A percentile compares a stretch with the other conserved stretches of the same genome.
Evolutionary conservation across 2,113 vertebrate species (phyloP).

Genomic region (Aepyceros melampus): DNA sequence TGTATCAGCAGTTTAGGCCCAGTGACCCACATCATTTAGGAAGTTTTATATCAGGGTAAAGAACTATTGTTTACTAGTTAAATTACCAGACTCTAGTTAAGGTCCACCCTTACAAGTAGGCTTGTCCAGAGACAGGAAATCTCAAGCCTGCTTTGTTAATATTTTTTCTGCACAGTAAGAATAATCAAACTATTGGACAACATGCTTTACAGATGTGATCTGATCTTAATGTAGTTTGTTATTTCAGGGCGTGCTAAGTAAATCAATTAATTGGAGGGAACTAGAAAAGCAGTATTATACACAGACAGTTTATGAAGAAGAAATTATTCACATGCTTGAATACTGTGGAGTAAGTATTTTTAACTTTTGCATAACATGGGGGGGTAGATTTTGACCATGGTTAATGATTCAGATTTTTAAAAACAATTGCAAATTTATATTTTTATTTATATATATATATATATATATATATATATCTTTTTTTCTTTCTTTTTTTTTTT

Average conservation of each 20-base stretch:
- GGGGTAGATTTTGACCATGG: not conserved
- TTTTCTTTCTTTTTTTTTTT: not conserved
- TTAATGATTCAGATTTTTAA: constrained; percentile 14
- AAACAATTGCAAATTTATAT: not conserved
- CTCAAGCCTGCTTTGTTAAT: not conserved
- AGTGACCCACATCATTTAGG: not conserved
- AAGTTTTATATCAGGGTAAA: not conserved
- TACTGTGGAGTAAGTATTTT: constrained; percentile 93
- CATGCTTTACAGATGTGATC: not conserved
- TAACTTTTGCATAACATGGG: constrained; percentile 12
- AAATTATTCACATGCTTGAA: constrained; percentile 94
- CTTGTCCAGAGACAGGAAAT: not conserved
- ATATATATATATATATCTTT: not conserved
- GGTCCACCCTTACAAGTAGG: not conserved
- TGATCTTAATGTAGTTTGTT: constrained; percentile 35
- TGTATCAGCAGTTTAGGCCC: not conserved
- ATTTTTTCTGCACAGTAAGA: not conserved
- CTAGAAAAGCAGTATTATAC: constrained; percentile 95
- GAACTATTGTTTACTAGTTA: not conserved
- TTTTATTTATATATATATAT: not conserved
- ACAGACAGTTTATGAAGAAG: constrained; percentile 94
- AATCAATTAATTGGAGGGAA: constrained; percentile 96
- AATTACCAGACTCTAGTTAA: not conserved
- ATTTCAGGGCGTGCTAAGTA: constrained; percentile 93
- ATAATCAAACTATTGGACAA: not conserved